These are phyloP conservation scores for Aptenodytes patagonicus DNA, from an alignment of 2,113 vertebrate species.

Conservation along the genomic window DNA sequence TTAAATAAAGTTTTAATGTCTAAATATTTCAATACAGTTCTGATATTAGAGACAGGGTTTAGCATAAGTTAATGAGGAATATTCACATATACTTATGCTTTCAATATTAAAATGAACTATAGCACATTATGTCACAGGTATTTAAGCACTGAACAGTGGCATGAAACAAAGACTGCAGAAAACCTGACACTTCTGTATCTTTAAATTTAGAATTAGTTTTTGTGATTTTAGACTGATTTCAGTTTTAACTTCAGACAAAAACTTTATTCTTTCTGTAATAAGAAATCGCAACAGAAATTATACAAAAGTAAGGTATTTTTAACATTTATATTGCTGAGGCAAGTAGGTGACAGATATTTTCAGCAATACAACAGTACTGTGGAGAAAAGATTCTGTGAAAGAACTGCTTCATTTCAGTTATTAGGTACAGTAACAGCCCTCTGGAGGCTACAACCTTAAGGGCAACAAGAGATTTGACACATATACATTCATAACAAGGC, in stretches of 20 bases:
- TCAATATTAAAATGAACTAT: neutral
- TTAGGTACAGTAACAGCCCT: neutral
- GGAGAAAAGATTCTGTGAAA: neutral
- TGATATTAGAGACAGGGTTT: neutral
- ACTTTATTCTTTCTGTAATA: neutral
- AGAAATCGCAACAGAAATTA: neutral
- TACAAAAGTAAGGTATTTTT: neutral
- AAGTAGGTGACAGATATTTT: neutral
- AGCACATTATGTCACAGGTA: neutral
- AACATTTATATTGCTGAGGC: neutral
- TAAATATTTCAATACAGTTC: neutral
- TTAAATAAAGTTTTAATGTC: neutral
- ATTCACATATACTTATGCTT: neutral
- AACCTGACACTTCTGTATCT: neutral
- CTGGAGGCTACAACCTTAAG: neutral
- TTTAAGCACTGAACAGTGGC: neutral
- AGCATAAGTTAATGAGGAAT: neutral
- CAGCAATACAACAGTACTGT: neutral
- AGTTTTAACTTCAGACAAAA: neutral
- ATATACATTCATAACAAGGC: neutral
- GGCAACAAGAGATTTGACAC: neutral
- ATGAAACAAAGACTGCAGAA: neutral
- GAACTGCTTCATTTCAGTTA: neutral
- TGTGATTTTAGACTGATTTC: neutral
- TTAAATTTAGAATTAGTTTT: neutral